Base-by-base conservation (phyloP, 2,888 invertebrate genomes). In the Eupithecia pulchellata region DNA sequence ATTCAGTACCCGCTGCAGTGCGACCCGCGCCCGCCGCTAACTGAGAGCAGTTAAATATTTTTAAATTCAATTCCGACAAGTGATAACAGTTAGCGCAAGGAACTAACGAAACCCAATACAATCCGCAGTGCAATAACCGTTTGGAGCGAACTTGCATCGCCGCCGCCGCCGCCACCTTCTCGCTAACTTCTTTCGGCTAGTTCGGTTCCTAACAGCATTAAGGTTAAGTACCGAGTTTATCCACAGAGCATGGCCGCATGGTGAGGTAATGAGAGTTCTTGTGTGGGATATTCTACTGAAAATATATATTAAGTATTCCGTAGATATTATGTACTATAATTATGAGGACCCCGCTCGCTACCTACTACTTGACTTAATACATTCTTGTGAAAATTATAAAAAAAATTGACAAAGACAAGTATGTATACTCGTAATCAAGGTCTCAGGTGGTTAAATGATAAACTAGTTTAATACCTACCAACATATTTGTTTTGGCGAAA, bases 41-140 rank as follows among this genome's bases (percentile, higher is more conserved):
- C 52, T 39, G 39, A 6, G 17, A 27, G 29, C 57, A 29, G 57
- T 66, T 32, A 61, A 66, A 71, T 52, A 60, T 52, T 71, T 71
- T 60, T 60, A 71, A 60, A 61, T 71, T 65, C 27, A 68, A 71
- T 65, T 32, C 55, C 27, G 34, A 39, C 68, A 68, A 32, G 60
- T 71, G 67, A 71, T 71, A 64, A 57, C 47, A 66, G 61, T 34
- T 34, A 61, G 25, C 55, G 39, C 32, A 32, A 30, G 64, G 64
- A 60, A 66, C 64, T 67, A 47, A 68, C 57, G 55, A 52, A 72
- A 34, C 57, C 64, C 63, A 47, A 68, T 68, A 72, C 72, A 63
- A 68, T 63, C 72, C 47, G 34, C 68, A 66, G 47, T 52, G 68
- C 68, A 68, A 72, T 72, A 72, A 68, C 68, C 62, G 63, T 68